A percentile compares a stretch with the other conserved stretches of the same genome.
Evolutionary conservation across 2,888 invertebrate genomes (phyloP).

Genomic region (Drosophila koepferae): DNA sequence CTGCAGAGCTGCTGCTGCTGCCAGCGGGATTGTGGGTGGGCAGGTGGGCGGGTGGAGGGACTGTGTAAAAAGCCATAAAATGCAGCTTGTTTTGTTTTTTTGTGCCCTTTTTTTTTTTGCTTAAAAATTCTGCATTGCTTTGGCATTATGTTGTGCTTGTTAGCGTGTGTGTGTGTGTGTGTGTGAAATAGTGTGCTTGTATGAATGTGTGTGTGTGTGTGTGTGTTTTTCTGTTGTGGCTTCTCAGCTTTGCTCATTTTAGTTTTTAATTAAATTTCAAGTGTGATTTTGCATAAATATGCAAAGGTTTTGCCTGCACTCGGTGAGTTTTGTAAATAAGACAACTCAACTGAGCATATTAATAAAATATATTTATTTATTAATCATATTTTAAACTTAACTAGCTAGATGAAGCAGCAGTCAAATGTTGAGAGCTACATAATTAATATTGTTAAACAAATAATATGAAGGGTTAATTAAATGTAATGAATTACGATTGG

Average conservation of each 20-base stretch:
- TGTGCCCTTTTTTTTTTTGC: slow-evolving; percentile 33
- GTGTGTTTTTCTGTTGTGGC: slow-evolving; percentile 20
- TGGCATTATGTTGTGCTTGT: slow-evolving; percentile 16
- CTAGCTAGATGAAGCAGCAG: not conserved
- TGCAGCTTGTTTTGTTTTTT: slow-evolving; percentile 51
- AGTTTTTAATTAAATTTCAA: slow-evolving; percentile 78
- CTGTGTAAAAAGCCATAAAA: slow-evolving; percentile 59
- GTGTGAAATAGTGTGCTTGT: not conserved
- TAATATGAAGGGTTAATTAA: not conserved
- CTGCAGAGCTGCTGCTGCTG: not conserved
- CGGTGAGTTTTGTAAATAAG: slow-evolving; percentile 8
- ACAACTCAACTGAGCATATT: slow-evolving; percentile 1
- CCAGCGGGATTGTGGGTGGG: not conserved
- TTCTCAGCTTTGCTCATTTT: slow-evolving; percentile 60
- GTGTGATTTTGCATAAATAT: slow-evolving; percentile 45
- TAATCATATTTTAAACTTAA: not conserved
- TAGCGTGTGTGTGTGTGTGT: not conserved
- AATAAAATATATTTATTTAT: slow-evolving; percentile 3
- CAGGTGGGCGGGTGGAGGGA: not conserved
- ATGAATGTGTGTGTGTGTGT: not conserved
- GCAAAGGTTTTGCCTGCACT: slow-evolving; percentile 44
- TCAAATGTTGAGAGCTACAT: not conserved
- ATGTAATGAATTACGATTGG: not conserved
- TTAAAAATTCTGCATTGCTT: slow-evolving; percentile 32
- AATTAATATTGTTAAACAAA: not conserved